A percentile compares a stretch with the other conserved stretches of the same genome.
Evolutionary conservation across 2,797 vertebrate genomes (phyloP).

Genomic region (Scarus forsteni): DNA sequence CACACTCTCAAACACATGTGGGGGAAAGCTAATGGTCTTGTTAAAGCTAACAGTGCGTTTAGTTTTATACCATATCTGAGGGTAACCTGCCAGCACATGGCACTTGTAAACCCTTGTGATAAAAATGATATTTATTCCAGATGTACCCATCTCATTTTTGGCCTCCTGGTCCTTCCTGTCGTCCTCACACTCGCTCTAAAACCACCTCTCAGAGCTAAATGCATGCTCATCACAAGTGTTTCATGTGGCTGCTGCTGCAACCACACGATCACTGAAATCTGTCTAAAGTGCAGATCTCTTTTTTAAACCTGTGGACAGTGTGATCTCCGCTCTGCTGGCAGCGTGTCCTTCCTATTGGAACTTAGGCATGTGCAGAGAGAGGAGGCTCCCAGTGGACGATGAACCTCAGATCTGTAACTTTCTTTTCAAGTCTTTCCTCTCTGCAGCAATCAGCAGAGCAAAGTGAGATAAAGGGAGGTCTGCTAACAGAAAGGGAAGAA

Average conservation of each 20-base stretch:
- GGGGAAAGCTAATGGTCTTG: slow-evolving; percentile 64
- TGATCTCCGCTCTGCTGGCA: slow-evolving; percentile 57
- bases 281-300: slow-evolving; percentile 57
- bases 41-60: slow-evolving; percentile 73
- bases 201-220: slow-evolving; percentile 48
- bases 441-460: slow-evolving; percentile 27
- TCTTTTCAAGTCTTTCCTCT: slow-evolving; percentile 54
- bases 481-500: slow-evolving; percentile 25
- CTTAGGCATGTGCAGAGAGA: slow-evolving; percentile 34
- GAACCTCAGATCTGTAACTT: slow-evolving; percentile 54
- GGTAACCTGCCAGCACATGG: slow-evolving; percentile 70
- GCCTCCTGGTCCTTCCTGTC: slow-evolving; percentile 21
- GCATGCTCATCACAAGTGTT: slow-evolving; percentile 61
- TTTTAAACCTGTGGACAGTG: slow-evolving; percentile 54
- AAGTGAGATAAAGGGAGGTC: slow-evolving; percentile 39
- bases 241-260: slow-evolving; percentile 59
- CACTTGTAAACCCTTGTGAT: slow-evolving; percentile 72
- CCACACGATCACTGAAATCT: slow-evolving; percentile 61
- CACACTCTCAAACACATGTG: slow-evolving; percentile 23
- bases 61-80: slow-evolving; percentile 74
- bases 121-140: slow-evolving; percentile 79
- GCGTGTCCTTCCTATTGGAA: slow-evolving; percentile 46
- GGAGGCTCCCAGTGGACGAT: slow-evolving; percentile 50
- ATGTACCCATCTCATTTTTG: slow-evolving; percentile 65
- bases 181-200: slow-evolving; percentile 45